Conservation (phyloP, 2,797 vertebrate species). For the Tenualosa thibaudeaui region DNA sequence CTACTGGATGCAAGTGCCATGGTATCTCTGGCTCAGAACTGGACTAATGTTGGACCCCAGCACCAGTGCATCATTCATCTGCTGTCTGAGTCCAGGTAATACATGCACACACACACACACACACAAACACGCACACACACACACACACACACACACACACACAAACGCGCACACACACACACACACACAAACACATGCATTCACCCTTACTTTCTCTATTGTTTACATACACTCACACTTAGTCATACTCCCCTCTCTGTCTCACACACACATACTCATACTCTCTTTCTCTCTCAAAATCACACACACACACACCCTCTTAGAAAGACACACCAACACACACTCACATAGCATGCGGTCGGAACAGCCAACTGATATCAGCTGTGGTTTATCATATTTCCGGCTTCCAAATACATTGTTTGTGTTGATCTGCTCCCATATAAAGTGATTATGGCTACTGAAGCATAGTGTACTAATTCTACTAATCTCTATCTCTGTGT, state of each 20-base stretch:
- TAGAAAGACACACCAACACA: neutral
- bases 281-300: neutral
- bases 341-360: neutral
- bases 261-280: too few species aligned
- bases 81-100: slow-evolving; percentile 86
- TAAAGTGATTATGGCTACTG: neutral
- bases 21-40: slow-evolving; percentile 90
- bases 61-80: slow-evolving; percentile 87
- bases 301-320: too few species aligned
- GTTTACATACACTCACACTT: too few species aligned
- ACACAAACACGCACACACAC: neutral
- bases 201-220: neutral
- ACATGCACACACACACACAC: slow-evolving; percentile 19
- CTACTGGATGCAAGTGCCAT: slow-evolving; percentile 90
- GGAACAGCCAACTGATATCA: neutral
- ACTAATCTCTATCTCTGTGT: neutral
- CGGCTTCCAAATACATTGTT: neutral
- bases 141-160: neutral
- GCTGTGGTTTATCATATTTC: neutral
- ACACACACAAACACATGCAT: neutral
- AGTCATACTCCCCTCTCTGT: too few species aligned
- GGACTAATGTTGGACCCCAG: slow-evolving; percentile 87
- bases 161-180: neutral
- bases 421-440: neutral
- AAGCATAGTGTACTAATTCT: neutral